A percentile compares a stretch with the other conserved stretches of the same genome.
Conservation (phyloP, 2,888 invertebrate species). For the Nomada fucata region DNA sequence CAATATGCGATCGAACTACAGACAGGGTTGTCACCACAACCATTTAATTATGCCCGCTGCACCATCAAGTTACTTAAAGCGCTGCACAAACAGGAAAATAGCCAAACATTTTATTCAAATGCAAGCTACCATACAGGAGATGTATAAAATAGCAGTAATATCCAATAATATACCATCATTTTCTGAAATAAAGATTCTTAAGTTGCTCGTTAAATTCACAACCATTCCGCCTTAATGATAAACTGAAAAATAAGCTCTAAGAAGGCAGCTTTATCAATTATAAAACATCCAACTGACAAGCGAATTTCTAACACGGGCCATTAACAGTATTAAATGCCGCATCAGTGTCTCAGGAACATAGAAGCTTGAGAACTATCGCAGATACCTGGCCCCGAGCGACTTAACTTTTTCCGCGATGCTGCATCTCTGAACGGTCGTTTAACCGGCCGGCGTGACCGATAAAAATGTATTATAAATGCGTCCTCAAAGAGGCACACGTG, state of each 20-base stretch:
- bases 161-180: too few species aligned
- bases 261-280: neutral
- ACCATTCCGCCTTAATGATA: too few species aligned
- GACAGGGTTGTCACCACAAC: constrained; percentile 13
- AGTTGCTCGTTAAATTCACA: too few species aligned
- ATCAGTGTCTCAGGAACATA: neutral
- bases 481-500: constrained; percentile 43
- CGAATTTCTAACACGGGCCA: neutral
- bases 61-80: neutral
- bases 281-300: neutral
- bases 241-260: neutral
- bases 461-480: constrained; percentile 51
- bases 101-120: neutral
- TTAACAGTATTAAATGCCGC: neutral
- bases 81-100: neutral
- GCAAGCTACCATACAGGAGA: too few species aligned
- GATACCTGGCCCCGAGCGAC: constrained; percentile 1
- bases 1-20: neutral
- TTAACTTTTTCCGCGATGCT: constrained; percentile 26
- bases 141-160: too few species aligned
- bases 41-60: neutral
- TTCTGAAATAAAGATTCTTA: too few species aligned
- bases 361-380: neutral
- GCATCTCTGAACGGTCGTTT: constrained; percentile 42
- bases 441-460: constrained; percentile 31